Conservation (phyloP, 1,140 invertebrate species). For the Lordiphosa clarofinis region DNA sequence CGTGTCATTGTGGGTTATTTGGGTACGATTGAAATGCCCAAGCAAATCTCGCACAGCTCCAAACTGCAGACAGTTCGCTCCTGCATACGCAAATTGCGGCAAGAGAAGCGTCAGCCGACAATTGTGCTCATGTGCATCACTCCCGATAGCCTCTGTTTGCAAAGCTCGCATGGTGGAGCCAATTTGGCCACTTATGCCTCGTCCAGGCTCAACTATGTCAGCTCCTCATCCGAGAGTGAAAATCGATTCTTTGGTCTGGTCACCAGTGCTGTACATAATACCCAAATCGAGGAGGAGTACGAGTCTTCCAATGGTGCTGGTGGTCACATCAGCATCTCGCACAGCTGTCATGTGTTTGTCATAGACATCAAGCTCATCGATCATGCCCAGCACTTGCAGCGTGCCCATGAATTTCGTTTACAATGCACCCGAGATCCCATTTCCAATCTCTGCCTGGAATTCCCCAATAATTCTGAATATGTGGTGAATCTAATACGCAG, state of each 20-base stretch:
- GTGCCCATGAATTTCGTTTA: conserved; percentile 89
- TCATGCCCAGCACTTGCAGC: conserved; percentile 87
- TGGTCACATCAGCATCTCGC: conserved; percentile 83
- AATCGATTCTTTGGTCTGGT: conserved; percentile 95
- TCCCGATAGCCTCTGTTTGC: conserved; percentile 88
- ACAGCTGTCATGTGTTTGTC: conserved; percentile 97
- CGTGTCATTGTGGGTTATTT: conserved; percentile 95
- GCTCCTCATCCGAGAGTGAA: conserved; percentile 93
- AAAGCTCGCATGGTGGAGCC: conserved; percentile 83
- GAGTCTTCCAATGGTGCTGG: conserved; percentile 31
- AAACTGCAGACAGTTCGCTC: conserved; percentile 87
- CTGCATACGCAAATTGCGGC: conserved; percentile 92
- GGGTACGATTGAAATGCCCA: conserved; percentile 96
- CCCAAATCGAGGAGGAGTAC: conserved; percentile 77
- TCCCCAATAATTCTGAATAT: conserved; percentile 92
- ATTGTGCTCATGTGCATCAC: conserved; percentile 92
- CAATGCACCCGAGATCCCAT: conserved; percentile 87
- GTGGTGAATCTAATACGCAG: conserved; percentile 88
- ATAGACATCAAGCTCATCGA: conserved; percentile 92
- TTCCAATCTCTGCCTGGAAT: conserved; percentile 89
- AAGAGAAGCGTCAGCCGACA: conserved; percentile 93
- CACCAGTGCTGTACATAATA: conserved; percentile 85
- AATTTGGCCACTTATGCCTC: conserved; percentile 90
- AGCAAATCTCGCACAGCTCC: conserved; percentile 88
- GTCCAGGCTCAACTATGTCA: conserved; percentile 92